These are phyloP conservation scores for Kryphioiulus occultus DNA, from an alignment of 2,888 invertebrate species.

Conservation along the genomic window DNA sequence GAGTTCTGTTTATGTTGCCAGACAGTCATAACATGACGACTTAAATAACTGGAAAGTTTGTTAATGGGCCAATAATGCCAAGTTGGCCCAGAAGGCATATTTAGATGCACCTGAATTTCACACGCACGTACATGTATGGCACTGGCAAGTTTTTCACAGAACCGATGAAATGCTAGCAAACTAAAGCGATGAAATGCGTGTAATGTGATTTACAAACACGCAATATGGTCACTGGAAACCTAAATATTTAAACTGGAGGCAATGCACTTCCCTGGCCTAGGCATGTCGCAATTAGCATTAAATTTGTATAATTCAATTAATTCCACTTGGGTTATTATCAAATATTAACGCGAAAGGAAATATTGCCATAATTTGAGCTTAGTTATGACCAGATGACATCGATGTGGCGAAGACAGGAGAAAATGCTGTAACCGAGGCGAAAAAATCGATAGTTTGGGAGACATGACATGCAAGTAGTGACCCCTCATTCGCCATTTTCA, in stretches of 20 bases:
- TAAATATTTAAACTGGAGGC: slow-evolving; percentile 21
- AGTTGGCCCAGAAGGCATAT: neutral
- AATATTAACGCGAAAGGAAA: neutral
- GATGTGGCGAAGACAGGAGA: neutral
- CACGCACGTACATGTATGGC: too few species aligned
- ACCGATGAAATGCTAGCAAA: neutral
- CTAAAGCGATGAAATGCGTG: neutral
- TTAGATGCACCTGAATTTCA: neutral
- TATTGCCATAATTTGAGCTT: neutral
- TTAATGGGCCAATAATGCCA: neutral
- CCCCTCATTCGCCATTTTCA: slow-evolving; percentile 9
- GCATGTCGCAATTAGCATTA: neutral
- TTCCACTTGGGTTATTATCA: slow-evolving; percentile 15
- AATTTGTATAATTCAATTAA: slow-evolving; percentile 33
- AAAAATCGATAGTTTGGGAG: slow-evolving; percentile 10
- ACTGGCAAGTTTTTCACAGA: neutral
- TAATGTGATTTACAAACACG: slow-evolving; percentile 12
- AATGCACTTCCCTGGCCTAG: neutral
- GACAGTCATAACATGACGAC: neutral
- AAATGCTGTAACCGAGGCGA: neutral
- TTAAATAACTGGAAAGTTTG: neutral
- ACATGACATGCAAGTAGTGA: slow-evolving; percentile 11
- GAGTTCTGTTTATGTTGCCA: neutral
- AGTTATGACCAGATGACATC: neutral
- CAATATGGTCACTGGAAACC: neutral